Base-by-base conservation (phyloP, 2,888 invertebrate species). In the Trachelus stipa region DNA sequence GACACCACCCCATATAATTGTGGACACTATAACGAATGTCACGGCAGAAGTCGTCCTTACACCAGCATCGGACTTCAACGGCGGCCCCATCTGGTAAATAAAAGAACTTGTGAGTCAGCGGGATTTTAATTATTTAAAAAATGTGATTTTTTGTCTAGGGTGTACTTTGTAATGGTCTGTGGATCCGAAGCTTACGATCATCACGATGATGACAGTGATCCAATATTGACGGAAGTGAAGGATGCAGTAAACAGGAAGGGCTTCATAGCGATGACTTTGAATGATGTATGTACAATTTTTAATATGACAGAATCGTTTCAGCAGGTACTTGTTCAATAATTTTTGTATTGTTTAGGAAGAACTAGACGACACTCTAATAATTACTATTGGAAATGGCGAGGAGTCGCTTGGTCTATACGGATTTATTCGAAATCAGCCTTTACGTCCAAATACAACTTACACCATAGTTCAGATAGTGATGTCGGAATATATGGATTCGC, bases 351-450 rank as follows among this genome's bases (percentile, higher is more conserved):
- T 80, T 76, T 79, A 83, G 82, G 79, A 71, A 68, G 80, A 83
- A 69, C 40, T 82, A 37, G 79, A 76, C 69, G 82, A 80, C 40
- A 79, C 80, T 75, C 79, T 82, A 68, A 80, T 80, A 40, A 80
- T 81, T 74, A 83, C 81, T 71, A 80, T 84, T 77, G 82, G 84
- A 40, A 82, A 74, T 74, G 82, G 82, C 30, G 82, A 81, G 71
- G 81, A 83, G 79, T 80, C 81, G 68, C 79, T 82, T 68, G 84
- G 83, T 74, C 79, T 80, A 30, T 83, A 83, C 74, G 83, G 83
- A 77, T 79, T 80, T 75, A 81, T 82, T 74, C 81, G 73, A 76
- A 83, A 83, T 77, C 79, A 81, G 75, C 82, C 82, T 68, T 81
- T 84, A 74, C 77, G 73, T n/a, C 79, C 81, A 4, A 81, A 83